phyloP scores from a whole-genome alignment of 2,113 vertebrate species.

The Tachuris rubrigastra region DNA sequence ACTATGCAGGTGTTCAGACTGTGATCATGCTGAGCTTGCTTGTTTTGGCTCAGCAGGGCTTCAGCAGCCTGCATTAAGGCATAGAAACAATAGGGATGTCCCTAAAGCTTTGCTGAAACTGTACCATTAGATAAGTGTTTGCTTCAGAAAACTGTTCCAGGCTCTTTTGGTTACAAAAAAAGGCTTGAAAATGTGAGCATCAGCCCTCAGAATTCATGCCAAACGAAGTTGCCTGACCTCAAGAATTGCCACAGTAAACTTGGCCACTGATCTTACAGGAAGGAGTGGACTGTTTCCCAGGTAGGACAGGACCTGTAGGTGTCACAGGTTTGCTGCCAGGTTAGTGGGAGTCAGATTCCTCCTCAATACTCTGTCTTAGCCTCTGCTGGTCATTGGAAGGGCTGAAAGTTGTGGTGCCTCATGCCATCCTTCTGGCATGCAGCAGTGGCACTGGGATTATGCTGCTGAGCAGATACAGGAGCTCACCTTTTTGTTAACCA shows the following conservation, averaged over 20 bases:
- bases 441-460: accelerated
- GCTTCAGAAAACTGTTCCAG: background rate
- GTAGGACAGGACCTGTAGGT: background rate
- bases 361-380: background rate
- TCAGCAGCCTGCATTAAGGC: background rate
- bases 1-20: background rate
- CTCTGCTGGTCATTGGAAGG: background rate
- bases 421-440: accelerated
- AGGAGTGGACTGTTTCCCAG: background rate
- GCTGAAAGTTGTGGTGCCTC: background rate
- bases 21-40: background rate
- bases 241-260: background rate
- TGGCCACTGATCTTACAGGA: background rate
- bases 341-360: background rate
- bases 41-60: background rate
- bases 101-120: background rate
- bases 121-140: background rate
- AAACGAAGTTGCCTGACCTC: background rate
- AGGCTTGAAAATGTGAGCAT: background rate
- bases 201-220: background rate
- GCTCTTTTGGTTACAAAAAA: background rate
- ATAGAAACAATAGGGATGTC: background rate
- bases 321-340: background rate
- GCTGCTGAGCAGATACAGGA: background rate
- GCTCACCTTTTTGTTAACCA: background rate